These are phyloP conservation scores for Drosophila anomelani DNA, from an alignment of 2,888 invertebrate species.

Conservation along the genomic window DNA sequence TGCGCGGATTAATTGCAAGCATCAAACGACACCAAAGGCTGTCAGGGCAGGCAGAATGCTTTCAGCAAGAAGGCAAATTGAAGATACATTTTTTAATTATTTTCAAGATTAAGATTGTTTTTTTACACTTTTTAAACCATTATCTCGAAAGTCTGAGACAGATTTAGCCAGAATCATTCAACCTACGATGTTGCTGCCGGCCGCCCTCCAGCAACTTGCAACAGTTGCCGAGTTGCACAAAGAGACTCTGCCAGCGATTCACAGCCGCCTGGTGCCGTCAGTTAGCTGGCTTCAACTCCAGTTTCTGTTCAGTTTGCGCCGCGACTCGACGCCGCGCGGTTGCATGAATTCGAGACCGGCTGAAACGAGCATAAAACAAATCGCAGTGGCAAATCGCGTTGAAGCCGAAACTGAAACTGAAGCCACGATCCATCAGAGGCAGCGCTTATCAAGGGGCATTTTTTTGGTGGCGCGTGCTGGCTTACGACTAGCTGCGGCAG, in stretches of 20 bases:
- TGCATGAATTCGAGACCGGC: slow-evolving; percentile 22
- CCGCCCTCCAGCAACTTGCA: slow-evolving; percentile 69
- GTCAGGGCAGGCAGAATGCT: not conserved
- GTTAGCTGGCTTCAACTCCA: slow-evolving; percentile 47
- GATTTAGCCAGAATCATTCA: not conserved
- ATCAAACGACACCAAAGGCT: slow-evolving; percentile 7
- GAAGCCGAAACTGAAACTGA: slow-evolving; percentile 17
- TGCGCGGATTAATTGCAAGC: slow-evolving; percentile 39
- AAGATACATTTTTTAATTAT: not conserved
- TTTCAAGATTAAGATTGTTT: not conserved
- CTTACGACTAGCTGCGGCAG: slow-evolving; percentile 11
- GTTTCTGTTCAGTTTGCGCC: slow-evolving; percentile 69
- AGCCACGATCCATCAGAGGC: slow-evolving; percentile 5
- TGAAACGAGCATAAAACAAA: not conserved
- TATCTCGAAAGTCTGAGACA: not conserved
- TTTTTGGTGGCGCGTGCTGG: slow-evolving; percentile 34
- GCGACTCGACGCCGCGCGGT: slow-evolving; percentile 64
- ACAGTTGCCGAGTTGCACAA: slow-evolving; percentile 58
- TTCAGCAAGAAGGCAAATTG: not conserved
- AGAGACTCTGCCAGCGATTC: slow-evolving; percentile 30
- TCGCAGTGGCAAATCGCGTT: slow-evolving; percentile 2
- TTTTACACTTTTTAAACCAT: not conserved
- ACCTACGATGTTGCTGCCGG: slow-evolving; percentile 47
- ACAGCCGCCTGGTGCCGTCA: slow-evolving; percentile 17
- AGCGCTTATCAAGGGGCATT: slow-evolving; percentile 40